Evolutionary conservation across 2,888 invertebrate genomes (phyloP).

Genomic region (Oscheius sp.): DNA sequence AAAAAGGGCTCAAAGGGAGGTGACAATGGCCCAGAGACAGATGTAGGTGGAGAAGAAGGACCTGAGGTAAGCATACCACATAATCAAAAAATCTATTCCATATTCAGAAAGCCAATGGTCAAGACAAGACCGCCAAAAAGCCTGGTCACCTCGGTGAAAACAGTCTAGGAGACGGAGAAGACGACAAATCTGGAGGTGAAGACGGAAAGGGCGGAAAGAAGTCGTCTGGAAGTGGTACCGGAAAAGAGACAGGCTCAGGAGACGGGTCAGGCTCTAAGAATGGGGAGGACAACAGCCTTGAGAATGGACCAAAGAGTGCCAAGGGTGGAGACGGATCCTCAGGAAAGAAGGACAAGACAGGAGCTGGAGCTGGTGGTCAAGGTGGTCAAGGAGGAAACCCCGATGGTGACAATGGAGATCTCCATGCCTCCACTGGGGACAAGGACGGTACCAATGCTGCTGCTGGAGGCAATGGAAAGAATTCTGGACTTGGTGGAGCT

Average conservation of each 20-base stretch:
- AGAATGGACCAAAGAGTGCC: slow-evolving; percentile 4
- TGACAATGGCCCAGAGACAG: neutral
- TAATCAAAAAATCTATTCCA: neutral
- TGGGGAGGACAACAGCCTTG: neutral
- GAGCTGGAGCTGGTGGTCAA: neutral
- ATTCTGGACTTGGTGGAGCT: slow-evolving; percentile 42
- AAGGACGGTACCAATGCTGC: slow-evolving; percentile 7
- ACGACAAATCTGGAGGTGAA: neutral
- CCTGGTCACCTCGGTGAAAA: too few species aligned
- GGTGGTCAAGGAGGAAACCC: neutral
- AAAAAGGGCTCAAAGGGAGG: slow-evolving; percentile 4
- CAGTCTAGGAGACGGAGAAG: neutral
- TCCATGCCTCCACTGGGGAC: neutral
- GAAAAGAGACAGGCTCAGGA: neutral
- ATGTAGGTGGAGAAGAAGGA: slow-evolving; percentile 5
- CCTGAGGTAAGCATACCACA: neutral
- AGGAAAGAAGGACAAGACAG: neutral
- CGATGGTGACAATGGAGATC: neutral
- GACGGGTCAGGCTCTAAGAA: slow-evolving; percentile 3
- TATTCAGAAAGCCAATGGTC: neutral
- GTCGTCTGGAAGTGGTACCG: neutral
- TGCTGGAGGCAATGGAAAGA: slow-evolving; percentile 31
- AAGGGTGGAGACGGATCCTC: slow-evolving; percentile 19
- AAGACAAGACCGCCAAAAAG: too few species aligned
- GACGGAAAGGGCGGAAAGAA: slow-evolving; percentile 9